A percentile compares a stretch with the other conserved stretches of the same genome.
Conservation (phyloP, 2,113 vertebrate species). For the Eonycteris spelaea region DNA sequence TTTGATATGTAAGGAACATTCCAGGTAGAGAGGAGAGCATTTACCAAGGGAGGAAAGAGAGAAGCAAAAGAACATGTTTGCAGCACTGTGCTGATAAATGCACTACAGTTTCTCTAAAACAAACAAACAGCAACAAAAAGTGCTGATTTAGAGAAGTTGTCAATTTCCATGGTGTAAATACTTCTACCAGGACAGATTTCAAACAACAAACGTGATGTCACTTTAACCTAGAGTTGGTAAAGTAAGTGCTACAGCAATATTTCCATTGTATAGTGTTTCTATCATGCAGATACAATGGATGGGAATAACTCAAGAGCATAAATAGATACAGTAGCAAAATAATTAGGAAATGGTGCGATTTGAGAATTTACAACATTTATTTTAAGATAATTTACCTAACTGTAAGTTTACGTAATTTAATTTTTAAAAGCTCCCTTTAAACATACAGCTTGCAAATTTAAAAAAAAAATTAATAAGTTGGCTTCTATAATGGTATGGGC, state of each 20-base stretch:
- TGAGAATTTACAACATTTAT: neutral
- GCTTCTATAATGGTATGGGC: neutral
- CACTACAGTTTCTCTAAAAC: neutral
- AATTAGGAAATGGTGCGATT: neutral
- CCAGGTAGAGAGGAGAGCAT: neutral
- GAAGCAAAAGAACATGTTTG: neutral
- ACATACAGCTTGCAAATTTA: neutral
- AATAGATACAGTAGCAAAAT: neutral
- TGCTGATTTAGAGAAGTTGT: neutral
- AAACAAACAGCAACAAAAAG: neutral
- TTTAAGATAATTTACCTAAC: neutral
- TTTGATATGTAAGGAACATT: neutral
- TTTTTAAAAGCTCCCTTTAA: neutral
- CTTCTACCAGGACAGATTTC: neutral
- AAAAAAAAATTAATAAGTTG: neutral
- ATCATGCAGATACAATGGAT: neutral
- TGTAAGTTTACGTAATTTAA: neutral
- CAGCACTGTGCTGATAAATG: neutral
- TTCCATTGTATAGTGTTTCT: neutral
- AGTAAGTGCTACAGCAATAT: neutral
- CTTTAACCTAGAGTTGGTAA: neutral
- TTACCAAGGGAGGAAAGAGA: neutral
- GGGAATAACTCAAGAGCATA: neutral
- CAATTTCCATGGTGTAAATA: neutral
- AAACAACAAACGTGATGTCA: neutral